A percentile compares a stretch with the other conserved stretches of the same genome.
Conservation (phyloP, 2,113 vertebrate genomes). For the Haemorhous mexicanus region DNA sequence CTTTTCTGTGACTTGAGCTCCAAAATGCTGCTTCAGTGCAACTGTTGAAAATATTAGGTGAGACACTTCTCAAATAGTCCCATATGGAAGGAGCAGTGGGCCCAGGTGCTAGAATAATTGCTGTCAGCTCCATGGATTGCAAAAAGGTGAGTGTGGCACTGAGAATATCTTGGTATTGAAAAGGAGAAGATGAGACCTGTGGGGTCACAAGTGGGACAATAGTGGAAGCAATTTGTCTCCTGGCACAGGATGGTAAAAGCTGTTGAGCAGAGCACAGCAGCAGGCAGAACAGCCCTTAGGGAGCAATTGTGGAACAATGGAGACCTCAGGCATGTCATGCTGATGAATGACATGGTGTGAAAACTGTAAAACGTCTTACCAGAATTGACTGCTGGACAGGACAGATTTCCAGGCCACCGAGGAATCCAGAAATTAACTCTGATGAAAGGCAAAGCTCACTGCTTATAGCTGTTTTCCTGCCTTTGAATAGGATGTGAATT, state of each 20-base stretch:
- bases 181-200: neutral
- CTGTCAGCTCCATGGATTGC: neutral
- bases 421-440: conserved; percentile 9
- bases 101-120: neutral
- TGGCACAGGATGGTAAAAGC: neutral
- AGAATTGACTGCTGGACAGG: neutral
- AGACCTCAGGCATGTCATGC: neutral
- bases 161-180: neutral
- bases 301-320: neutral
- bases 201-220: neutral
- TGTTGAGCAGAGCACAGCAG: neutral
- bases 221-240: neutral
- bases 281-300: neutral
- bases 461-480: neutral
- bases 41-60: neutral
- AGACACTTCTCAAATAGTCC: neutral
- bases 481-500: neutral
- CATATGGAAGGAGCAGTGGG: neutral
- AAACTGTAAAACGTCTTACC: neutral
- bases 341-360: neutral
- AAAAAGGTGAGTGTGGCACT: neutral
- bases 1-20: neutral
- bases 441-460: neutral
- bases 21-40: neutral
- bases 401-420: neutral